A percentile compares a stretch with the other conserved stretches of the same genome.
Conservation (phyloP, 37 sponge, comb jelly and placozoan genomes). For the Cladorhizidae sp. region DNA sequence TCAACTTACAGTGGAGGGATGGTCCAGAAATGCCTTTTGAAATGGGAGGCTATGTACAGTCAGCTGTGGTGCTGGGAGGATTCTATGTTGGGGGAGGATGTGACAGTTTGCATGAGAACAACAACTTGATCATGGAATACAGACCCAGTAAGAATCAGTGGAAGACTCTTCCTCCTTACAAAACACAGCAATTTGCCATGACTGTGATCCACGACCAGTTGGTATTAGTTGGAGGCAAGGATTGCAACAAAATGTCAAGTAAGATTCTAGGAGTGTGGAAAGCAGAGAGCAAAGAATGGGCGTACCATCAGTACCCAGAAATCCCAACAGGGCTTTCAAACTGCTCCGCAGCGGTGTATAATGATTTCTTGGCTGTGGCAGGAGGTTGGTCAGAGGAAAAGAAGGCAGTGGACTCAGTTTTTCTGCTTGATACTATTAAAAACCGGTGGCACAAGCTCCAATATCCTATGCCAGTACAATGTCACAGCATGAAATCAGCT, state of each 20-base stretch:
- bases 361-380: not conserved
- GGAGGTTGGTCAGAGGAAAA: conserved; percentile 10
- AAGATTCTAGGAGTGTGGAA: not conserved
- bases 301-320: conserved; percentile 22
- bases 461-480: not conserved
- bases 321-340: conserved; percentile 2
- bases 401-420: not conserved
- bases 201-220: not conserved
- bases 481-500: not conserved
- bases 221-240: not conserved
- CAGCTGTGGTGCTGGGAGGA: not conserved
- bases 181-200: not conserved
- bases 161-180: not conserved
- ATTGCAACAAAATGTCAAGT: not conserved
- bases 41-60: not conserved
- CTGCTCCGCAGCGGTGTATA: not conserved
- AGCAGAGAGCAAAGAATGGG: not conserved
- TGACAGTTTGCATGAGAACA: too few species aligned
- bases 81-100: conserved; percentile 5
- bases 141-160: not conserved
- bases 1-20: not conserved
- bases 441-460: not conserved
- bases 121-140: not conserved
- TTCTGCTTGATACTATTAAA: not conserved
- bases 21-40: conserved; percentile 7